phyloP scores from a whole-genome alignment of 2,888 invertebrate genomes.

The Dryobotodes eremita region DNA sequence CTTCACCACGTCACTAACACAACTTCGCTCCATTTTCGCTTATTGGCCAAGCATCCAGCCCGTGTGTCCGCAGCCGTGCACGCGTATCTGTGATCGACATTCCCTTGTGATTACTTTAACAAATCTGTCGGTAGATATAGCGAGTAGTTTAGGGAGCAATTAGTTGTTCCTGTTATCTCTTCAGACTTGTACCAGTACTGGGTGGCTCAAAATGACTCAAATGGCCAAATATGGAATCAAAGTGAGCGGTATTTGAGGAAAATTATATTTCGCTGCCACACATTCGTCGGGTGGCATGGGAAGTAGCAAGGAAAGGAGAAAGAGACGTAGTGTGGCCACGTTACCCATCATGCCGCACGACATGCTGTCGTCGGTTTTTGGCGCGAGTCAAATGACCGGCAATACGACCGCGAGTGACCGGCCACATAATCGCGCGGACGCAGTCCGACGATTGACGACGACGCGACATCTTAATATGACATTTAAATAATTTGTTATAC shows the following conservation, averaged over 20 bases:
- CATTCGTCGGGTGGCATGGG: too few species aligned
- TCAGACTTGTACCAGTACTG: conserved; percentile 61
- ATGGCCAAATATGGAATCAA: conserved; percentile 22
- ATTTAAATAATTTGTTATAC: too few species aligned
- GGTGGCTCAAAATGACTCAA: conserved; percentile 42
- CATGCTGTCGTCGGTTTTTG: too few species aligned
- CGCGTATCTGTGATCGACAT: conserved; percentile 76
- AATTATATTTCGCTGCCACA: too few species aligned
- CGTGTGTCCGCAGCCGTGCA: conserved; percentile 63
- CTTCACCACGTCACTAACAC: not conserved
- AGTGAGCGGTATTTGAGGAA: not conserved
- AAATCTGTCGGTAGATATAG: conserved; percentile 75
- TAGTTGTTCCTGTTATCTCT: conserved; percentile 57
- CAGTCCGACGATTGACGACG: too few species aligned
- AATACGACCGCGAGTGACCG: too few species aligned
- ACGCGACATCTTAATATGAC: too few species aligned
- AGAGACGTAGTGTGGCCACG: too few species aligned
- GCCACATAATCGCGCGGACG: too few species aligned
- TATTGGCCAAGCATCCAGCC: conserved; percentile 29
- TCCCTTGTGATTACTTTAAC: conserved; percentile 80
- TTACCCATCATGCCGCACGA: too few species aligned
- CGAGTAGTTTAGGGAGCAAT: conserved; percentile 60
- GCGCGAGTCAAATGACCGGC: too few species aligned
- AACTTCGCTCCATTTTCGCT: not conserved
- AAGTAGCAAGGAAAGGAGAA: too few species aligned